These are phyloP conservation scores for Hermodice carunculata DNA, from an alignment of 2,888 invertebrate genomes.

Conservation along the genomic window DNA sequence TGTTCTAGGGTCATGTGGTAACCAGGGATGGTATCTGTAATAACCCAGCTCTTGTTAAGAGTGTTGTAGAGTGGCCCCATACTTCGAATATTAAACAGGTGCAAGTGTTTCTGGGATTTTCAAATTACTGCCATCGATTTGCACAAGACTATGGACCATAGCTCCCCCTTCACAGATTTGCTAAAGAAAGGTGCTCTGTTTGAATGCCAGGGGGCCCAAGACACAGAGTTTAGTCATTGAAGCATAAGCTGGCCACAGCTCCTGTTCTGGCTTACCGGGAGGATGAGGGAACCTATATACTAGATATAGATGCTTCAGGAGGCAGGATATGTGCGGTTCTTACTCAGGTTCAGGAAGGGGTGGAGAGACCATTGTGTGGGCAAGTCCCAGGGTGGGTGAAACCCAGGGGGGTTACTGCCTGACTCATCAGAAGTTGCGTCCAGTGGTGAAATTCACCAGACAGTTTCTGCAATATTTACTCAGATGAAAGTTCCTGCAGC, in stretches of 20 bases:
- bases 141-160: slow-evolving; percentile 21
- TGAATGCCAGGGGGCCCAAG: slow-evolving; percentile 29
- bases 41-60: not conserved
- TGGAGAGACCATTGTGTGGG: slow-evolving; percentile 29
- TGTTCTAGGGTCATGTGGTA: slow-evolving; percentile 4
- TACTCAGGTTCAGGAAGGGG: slow-evolving; percentile 28
- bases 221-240: slow-evolving; percentile 31
- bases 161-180: slow-evolving; percentile 23
- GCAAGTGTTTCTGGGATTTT: not conserved
- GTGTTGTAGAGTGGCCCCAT: not conserved
- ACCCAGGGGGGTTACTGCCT: slow-evolving; percentile 30
- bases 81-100: not conserved
- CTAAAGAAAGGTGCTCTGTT: slow-evolving; percentile 23
- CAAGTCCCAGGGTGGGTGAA: slow-evolving; percentile 30
- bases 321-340: slow-evolving; percentile 29
- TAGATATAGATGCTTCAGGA: slow-evolving; percentile 34
- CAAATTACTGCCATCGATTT: slow-evolving; percentile 18
- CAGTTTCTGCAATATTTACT: slow-evolving; percentile 44
- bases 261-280: slow-evolving; percentile 34
- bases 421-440: slow-evolving; percentile 28
- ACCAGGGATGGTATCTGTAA: not conserved
- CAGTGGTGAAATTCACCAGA: slow-evolving; percentile 33
- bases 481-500: slow-evolving; percentile 33
- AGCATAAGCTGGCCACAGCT: slow-evolving; percentile 19
- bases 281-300: slow-evolving; percentile 19